These are phyloP conservation scores for Lophotriccus pileatus DNA, from an alignment of 2,797 vertebrate species.

Conservation along the genomic window DNA sequence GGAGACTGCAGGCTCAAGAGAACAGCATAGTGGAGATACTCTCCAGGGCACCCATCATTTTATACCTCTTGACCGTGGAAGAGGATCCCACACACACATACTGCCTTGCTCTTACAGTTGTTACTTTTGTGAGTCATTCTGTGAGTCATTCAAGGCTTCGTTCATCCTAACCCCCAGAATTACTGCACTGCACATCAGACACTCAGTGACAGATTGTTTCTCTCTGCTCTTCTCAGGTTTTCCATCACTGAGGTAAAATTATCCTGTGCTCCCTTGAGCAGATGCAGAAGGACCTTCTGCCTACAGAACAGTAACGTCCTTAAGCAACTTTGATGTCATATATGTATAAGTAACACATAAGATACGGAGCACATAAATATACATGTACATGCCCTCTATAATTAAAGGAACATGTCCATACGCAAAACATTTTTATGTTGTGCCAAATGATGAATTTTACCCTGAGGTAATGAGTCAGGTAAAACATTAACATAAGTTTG, in stretches of 20 bases:
- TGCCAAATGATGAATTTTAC: conserved; percentile 43
- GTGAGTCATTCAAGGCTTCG: not conserved
- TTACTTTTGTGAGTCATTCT: not conserved
- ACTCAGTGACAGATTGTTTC: not conserved
- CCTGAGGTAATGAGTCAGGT: conserved; percentile 35
- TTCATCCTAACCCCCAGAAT: not conserved
- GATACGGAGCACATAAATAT: conserved; percentile 8
- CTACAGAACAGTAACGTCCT: not conserved
- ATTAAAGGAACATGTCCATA: conserved; percentile 54
- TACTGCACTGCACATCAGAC: not conserved
- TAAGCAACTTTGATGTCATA: not conserved
- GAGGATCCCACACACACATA: not conserved
- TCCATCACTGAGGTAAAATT: not conserved
- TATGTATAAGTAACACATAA: not conserved
- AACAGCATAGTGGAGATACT: not conserved
- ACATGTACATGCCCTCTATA: not conserved
- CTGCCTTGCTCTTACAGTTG: not conserved
- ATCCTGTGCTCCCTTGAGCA: not conserved
- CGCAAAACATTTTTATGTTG: conserved; percentile 51
- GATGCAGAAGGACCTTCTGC: not conserved
- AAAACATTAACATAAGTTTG: conserved; percentile 22
- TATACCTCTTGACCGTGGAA: not conserved
- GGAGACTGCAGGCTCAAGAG: not conserved
- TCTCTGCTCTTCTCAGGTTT: not conserved
- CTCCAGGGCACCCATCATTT: not conserved